phyloP scores from a whole-genome alignment of 1,140 invertebrate genomes.

The Phthorimaea operculella region DNA sequence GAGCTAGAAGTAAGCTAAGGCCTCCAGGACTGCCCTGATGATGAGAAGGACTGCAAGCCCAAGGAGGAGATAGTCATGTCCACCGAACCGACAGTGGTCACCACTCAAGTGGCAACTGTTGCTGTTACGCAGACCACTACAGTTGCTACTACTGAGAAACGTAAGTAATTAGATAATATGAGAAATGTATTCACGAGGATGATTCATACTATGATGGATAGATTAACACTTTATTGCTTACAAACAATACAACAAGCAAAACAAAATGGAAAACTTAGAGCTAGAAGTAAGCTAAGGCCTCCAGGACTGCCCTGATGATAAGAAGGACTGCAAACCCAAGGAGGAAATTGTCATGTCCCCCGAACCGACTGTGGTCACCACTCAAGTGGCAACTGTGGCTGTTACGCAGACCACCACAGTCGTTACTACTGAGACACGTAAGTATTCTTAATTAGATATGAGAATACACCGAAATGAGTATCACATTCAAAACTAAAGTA shows the following conservation, averaged over 20 bases:
- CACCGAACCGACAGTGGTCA: not conserved
- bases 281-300: slow-evolving; percentile 87
- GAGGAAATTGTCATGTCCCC: slow-evolving; percentile 18
- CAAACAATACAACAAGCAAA: no score
- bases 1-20: no score
- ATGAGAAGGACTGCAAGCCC: slow-evolving; percentile 77
- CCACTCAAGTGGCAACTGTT: slow-evolving; percentile 25
- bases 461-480: no score
- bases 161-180: no score
- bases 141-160: slow-evolving; percentile 22
- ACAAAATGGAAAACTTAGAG: no score
- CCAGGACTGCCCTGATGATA: slow-evolving; percentile 86
- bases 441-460: slow-evolving; percentile 24
- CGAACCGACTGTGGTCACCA: slow-evolving; percentile 4
- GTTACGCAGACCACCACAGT: slow-evolving; percentile 22
- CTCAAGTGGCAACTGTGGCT: slow-evolving; percentile 24
- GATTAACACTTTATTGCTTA: no score
- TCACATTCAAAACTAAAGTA: no score
- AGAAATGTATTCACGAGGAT: no score
- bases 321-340: slow-evolving; percentile 72
- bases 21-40: slow-evolving; percentile 84
- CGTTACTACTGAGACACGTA: slow-evolving; percentile 38
- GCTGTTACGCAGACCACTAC: slow-evolving; percentile 24
- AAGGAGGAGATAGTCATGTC: slow-evolving; percentile 18
- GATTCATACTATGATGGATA: no score